phyloP scores from a whole-genome alignment of 2,888 invertebrate genomes.

The Monopis laevigella region DNA sequence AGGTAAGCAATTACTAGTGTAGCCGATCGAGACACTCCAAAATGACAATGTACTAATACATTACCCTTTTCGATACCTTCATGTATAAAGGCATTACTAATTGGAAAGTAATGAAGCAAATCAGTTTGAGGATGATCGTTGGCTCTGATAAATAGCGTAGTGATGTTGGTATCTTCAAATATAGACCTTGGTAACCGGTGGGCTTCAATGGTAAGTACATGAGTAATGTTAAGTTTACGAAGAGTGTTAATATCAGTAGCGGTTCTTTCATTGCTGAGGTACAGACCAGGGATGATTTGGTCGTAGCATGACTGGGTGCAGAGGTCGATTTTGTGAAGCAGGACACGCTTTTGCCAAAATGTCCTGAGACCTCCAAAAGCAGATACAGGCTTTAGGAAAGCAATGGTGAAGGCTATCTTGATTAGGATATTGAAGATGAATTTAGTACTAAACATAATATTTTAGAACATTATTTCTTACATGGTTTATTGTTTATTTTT shows the following conservation, averaged over 20 bases:
- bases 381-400: conserved; percentile 41
- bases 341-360: conserved; percentile 40
- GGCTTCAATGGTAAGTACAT: conserved; percentile 56
- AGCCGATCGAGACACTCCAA: conserved; percentile 93
- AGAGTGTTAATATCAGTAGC: conserved; percentile 43
- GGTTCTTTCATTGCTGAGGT: conserved; percentile 53
- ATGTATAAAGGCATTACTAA: conserved; percentile 57
- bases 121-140: conserved; percentile 51
- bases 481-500: background rate
- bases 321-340: conserved; percentile 43
- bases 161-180: conserved; percentile 41
- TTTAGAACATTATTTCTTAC: background rate
- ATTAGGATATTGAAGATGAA: conserved; percentile 42
- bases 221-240: conserved; percentile 48
- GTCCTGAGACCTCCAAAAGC: conserved; percentile 40
- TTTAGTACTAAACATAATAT: conserved; percentile 25
- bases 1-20: conserved; percentile 95
- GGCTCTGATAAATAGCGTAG: conserved; percentile 57
- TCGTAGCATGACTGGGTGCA: conserved; percentile 46
- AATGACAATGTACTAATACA: conserved; percentile 94
- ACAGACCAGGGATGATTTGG: conserved; percentile 46
- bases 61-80: conserved; percentile 70
- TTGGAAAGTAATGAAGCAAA: conserved; percentile 55
- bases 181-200: conserved; percentile 44
- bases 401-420: conserved; percentile 40